phyloP scores from a whole-genome alignment of 2,113 vertebrate genomes.

The Hemibagrus wyckioides region DNA sequence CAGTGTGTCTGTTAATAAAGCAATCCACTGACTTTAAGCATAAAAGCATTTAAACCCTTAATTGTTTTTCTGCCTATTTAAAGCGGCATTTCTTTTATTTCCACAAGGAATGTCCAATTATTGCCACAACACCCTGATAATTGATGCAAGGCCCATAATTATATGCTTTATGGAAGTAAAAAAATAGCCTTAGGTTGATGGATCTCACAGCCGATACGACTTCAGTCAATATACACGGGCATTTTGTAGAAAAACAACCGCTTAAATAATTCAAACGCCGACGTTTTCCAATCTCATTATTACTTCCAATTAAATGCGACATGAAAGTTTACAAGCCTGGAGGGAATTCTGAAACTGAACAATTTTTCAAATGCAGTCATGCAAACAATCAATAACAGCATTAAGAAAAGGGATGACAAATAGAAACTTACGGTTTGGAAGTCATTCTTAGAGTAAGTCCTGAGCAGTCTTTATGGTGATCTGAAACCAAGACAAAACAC shows the following conservation, averaged over 20 bases:
- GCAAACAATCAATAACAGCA: background rate
- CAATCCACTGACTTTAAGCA: slow-evolving; percentile 2
- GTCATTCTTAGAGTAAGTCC: slow-evolving; percentile 90
- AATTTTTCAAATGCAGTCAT: background rate
- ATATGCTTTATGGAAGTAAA: background rate
- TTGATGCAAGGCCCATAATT: slow-evolving; percentile 10
- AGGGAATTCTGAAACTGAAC: background rate
- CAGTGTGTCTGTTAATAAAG: background rate
- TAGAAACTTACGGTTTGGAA: slow-evolving; percentile 83
- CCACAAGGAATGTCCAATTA: slow-evolving; percentile 6
- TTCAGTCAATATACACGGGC: slow-evolving; percentile 24
- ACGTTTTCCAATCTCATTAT: slow-evolving; percentile 8
- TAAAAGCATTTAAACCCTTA: background rate
- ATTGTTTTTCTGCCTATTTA: background rate
- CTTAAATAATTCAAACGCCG: slow-evolving; percentile 8
- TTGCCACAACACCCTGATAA: slow-evolving; percentile 5
- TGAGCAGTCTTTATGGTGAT: slow-evolving; percentile 93
- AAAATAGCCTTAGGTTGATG: background rate
- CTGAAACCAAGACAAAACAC: slow-evolving; percentile 68
- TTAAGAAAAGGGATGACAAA: background rate
- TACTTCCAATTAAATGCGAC: slow-evolving; percentile 15
- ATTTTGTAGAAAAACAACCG: slow-evolving; percentile 22
- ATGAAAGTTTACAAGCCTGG: background rate
- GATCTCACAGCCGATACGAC: background rate
- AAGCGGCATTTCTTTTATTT: background rate